Evolutionary conservation across 2,888 invertebrate species (phyloP).

Genomic region (Lymantria dispar): DNA sequence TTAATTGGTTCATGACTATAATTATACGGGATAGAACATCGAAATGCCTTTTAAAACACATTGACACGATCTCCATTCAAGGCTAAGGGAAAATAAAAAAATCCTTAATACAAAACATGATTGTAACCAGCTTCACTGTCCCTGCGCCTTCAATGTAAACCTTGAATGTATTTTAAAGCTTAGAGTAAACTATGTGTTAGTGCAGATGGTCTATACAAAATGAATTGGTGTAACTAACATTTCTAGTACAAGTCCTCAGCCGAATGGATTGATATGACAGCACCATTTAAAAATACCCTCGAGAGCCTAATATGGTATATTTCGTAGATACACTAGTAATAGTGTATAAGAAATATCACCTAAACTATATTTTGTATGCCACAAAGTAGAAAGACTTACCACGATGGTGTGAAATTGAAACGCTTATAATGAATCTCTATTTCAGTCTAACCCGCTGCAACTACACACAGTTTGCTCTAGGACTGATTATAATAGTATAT

Average conservation of each 20-base stretch:
- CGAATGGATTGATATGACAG: no score
- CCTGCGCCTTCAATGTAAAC: slow-evolving; percentile 35
- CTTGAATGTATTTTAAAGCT: slow-evolving; percentile 35
- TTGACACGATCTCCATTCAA: slow-evolving; percentile 29
- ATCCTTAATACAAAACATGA: slow-evolving; percentile 16
- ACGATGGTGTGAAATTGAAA: no score
- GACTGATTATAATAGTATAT: slow-evolving; percentile 19
- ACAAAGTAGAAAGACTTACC: no score
- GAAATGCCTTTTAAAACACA: slow-evolving; percentile 33
- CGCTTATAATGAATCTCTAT: not conserved
- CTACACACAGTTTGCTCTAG: slow-evolving; percentile 20
- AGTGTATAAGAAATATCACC: no score
- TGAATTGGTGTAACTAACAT: no score
- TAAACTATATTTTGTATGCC: no score
- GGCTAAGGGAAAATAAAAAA: slow-evolving; percentile 28
- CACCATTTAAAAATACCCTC: no score
- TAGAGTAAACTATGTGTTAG: slow-evolving; percentile 22
- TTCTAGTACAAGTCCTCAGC: no score
- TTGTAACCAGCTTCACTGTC: slow-evolving; percentile 24
- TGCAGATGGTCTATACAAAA: not conserved
- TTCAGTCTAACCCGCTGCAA: not conserved
- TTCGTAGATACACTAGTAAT: no score
- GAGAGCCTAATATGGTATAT: no score
- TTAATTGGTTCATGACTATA: slow-evolving; percentile 8
- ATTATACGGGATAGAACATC: slow-evolving; percentile 22